These are phyloP conservation scores for Rhinatrema bivittatum DNA, from an alignment of 2,797 vertebrate species.

Conservation along the genomic window DNA sequence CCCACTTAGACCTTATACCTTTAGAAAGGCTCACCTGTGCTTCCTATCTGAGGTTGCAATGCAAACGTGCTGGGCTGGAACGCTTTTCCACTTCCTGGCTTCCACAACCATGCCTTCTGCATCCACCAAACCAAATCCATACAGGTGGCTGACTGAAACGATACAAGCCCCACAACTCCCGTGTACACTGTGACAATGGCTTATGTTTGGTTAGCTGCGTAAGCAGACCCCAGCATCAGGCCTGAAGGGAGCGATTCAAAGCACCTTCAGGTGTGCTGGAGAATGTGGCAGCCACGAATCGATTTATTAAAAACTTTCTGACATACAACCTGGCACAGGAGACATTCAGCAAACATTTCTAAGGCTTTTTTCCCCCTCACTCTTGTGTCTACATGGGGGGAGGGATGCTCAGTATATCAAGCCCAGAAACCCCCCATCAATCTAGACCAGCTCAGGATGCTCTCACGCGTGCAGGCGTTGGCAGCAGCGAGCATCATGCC, in stretches of 20 bases:
- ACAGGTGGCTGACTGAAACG: conserved; percentile 87
- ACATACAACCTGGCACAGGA: too few relatives aligned
- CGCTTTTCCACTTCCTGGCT: conserved; percentile 75
- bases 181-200: too few relatives aligned
- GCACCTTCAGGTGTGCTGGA: too few relatives aligned
- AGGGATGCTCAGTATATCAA: neutral
- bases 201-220: too few relatives aligned
- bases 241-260: neutral
- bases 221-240: fast-evolving
- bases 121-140: conserved; percentile 87
- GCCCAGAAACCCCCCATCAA: neutral
- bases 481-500: too few relatives aligned
- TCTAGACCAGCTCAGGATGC: too few relatives aligned
- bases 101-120: conserved; percentile 83
- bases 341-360: neutral
- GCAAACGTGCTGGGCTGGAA: conserved; percentile 75
- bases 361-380: too few relatives aligned
- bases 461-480: too few relatives aligned
- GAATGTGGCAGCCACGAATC: too few relatives aligned
- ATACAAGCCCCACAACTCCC: conserved; percentile 45
- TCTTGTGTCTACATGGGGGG: neutral
- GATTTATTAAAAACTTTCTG: too few relatives aligned
- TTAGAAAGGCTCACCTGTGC: conserved; percentile 59
- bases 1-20: neutral
- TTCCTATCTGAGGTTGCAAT: conserved; percentile 56